Base-by-base conservation (phyloP, 2,888 invertebrate species). In the Criorhina ranunculi region DNA sequence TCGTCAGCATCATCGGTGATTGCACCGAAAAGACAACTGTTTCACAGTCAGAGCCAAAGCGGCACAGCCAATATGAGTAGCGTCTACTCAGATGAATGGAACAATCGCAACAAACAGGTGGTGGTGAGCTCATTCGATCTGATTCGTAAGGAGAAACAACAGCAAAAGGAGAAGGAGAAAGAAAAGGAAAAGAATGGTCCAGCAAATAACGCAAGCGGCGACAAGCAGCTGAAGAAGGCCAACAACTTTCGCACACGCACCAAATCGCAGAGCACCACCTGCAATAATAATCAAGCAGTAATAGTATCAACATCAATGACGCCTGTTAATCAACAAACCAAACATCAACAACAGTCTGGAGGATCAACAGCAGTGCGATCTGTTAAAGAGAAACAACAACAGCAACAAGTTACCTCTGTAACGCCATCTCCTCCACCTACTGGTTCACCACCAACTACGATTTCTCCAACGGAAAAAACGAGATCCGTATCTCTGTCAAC, bases 11-110 rank as follows among this genome's bases (percentile, higher is more conserved):
- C 70, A 12, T 53, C 60, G 17, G 86, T 53, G 31, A 67, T 46
- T 46, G 73, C 88, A 69, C 87, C 90, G 57, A 91, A 90, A 86
- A 90, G 91, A 57, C 91, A 91, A 88, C 88, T 91, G 87, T 90
- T 91, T 85, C 91, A 91, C 83, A 91, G 91, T 88, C 91, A 91
- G 88, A 91, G 91, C 88, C 91, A 91, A 85, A 90, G 89, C 80
- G 90, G 90, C 24, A 80, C 85, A 69, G 33, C 64, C 75, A 85
- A 80, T 64, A 80, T 85, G 85, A 80, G 75, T 76, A 85, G 33
- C 15, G 0, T 80, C 9, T 80, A 85, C 80, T 76, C 85, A 64
- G 85, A 85, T 0, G 85, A 85, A 55, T 85, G 80, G 79, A 75
- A 19, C n/a, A 66, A 31, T 33, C 80, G 85, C 59, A 80, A 85